A percentile compares a stretch with the other conserved stretches of the same genome.
Conservation (phyloP, 2,888 invertebrate species). For the Chrysolina americana region DNA sequence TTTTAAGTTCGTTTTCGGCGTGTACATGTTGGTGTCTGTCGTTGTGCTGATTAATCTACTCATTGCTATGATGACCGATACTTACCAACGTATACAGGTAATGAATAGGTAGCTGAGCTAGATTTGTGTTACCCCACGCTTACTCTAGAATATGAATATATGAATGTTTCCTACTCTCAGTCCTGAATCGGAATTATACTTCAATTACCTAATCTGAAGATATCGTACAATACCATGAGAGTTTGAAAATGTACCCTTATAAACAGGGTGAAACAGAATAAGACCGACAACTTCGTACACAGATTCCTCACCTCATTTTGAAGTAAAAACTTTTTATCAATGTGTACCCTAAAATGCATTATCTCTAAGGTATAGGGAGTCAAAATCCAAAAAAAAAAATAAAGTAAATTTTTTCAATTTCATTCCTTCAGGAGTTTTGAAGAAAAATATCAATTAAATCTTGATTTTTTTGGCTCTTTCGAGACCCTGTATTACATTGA, state of each 20-base stretch:
- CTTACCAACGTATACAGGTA: slow-evolving; percentile 98
- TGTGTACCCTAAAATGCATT: too few relatives aligned
- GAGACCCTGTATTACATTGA: too few relatives aligned
- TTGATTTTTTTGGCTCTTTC: too few relatives aligned
- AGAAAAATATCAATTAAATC: too few relatives aligned
- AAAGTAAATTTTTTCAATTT: too few relatives aligned
- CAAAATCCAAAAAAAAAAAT: too few relatives aligned
- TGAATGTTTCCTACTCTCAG: slow-evolving; percentile 42
- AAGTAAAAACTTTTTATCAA: too few relatives aligned
- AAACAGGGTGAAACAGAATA: too few relatives aligned
- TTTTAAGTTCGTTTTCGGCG: slow-evolving; percentile 90
- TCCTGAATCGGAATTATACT: slow-evolving; percentile 21
- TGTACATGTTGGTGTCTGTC: slow-evolving; percentile 99
- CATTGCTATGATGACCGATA: slow-evolving; percentile 99
- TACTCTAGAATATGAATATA: slow-evolving; percentile 25
- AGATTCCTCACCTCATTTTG: too few relatives aligned
- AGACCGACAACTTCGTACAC: too few relatives aligned
- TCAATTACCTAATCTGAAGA: neutral
- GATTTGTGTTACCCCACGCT: slow-evolving; percentile 46
- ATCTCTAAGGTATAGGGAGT: too few relatives aligned
- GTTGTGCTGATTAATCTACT: slow-evolving; percentile 99
- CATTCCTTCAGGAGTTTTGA: too few relatives aligned
- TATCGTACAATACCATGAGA: neutral
- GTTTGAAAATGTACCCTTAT: neutral
- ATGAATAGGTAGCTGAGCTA: slow-evolving; percentile 61